Conservation (phyloP, 2,113 vertebrate species). For the Engraulis encrasicolus region DNA sequence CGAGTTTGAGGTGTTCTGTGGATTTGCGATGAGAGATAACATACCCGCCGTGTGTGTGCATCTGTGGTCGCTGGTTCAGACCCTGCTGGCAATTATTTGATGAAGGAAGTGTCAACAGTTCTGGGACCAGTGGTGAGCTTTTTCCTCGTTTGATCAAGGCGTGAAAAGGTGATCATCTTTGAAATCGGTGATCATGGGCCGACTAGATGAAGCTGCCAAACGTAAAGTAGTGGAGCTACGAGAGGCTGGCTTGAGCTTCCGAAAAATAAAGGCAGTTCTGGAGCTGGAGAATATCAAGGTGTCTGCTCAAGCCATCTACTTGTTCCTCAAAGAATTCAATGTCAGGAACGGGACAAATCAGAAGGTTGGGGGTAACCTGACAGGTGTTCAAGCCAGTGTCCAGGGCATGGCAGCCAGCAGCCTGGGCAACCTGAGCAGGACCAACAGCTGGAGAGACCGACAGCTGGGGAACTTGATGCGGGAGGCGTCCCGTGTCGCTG, state of each 20-base stretch:
- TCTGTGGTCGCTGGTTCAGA: not conserved
- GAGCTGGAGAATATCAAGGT: constrained; percentile 86
- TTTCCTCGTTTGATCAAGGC: not conserved
- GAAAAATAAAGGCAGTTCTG: constrained; percentile 86
- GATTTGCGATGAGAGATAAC: not conserved
- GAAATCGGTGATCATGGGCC: constrained; percentile 71
- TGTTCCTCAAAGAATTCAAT: constrained; percentile 82
- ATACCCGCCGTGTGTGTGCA: not conserved
- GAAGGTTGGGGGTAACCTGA: constrained; percentile 17
- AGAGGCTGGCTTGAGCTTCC: constrained; percentile 82
- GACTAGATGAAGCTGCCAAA: constrained; percentile 83
- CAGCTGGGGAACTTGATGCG: constrained; percentile 66
- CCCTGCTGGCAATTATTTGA: not conserved
- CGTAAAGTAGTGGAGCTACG: constrained; percentile 85
- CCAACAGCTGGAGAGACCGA: constrained; percentile 66
- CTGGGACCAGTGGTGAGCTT: too few relatives aligned
- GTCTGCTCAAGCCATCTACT: constrained; percentile 82
- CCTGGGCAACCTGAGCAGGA: constrained; percentile 34
- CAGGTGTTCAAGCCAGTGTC: not conserved
- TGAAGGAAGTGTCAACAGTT: not conserved
- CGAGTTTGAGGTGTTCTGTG: not conserved
- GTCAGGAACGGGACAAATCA: constrained; percentile 66
- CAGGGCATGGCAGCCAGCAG: not conserved
- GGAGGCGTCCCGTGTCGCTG: constrained; percentile 60
- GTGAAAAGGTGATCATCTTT: not conserved